A percentile compares a stretch with the other conserved stretches of the same genome.
Evolutionary conservation across 1,140 invertebrate genomes (phyloP).

Genomic region (Metopolophium dirhodum): DNA sequence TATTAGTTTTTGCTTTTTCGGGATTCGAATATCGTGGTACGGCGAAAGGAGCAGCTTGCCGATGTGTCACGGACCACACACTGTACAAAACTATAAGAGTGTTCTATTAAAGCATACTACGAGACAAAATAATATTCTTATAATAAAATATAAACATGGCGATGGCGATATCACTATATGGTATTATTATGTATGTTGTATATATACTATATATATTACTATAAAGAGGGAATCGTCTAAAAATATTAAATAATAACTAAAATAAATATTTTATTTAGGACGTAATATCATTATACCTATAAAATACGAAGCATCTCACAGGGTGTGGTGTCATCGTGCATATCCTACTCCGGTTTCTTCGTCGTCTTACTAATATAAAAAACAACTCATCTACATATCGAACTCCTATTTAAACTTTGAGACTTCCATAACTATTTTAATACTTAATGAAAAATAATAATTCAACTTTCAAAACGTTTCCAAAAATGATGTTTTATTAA

Average conservation of each 20-base stretch:
- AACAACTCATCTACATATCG: no score
- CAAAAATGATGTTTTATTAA: background rate
- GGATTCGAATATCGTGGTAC: background rate
- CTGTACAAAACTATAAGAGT: background rate
- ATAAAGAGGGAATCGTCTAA: background rate
- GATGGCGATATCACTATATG: background rate
- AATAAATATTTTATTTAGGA: background rate
- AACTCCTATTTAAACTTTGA: background rate
- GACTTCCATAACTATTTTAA: background rate
- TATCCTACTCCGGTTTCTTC: no score
- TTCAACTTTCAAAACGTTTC: background rate
- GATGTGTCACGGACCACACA: background rate
- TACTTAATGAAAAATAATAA: background rate
- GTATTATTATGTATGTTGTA: background rate
- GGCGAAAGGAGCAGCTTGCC: background rate
- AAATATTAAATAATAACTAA: background rate
- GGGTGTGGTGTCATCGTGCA: no score
- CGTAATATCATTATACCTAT: no score
- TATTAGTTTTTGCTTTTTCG: constrained; percentile 4
- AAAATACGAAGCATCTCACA: no score
- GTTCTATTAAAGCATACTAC: background rate
- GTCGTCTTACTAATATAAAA: no score
- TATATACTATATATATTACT: background rate
- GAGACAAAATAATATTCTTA: background rate
- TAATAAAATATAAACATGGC: background rate